Evolutionary conservation across 2,113 vertebrate species (phyloP).

Genomic region (Brachyhypopomus occidentalis): DNA sequence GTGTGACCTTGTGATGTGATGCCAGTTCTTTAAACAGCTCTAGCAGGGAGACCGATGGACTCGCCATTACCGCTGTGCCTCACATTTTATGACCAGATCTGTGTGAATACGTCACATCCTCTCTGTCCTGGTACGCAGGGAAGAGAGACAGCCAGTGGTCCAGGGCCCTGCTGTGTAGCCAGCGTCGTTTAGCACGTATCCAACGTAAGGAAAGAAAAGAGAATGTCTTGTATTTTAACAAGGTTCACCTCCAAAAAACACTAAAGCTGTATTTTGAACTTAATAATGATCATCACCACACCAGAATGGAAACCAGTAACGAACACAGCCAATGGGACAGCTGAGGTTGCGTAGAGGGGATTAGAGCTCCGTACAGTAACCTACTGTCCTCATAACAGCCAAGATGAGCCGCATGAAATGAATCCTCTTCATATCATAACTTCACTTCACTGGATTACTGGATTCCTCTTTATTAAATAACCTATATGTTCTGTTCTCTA

Average conservation of each 20-base stretch:
- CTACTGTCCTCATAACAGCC: constrained; percentile 1
- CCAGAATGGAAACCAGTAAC: background rate
- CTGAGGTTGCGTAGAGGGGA: constrained; percentile 20
- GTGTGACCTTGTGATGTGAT: constrained; percentile 27
- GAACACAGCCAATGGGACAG: constrained; percentile 7
- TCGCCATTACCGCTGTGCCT: constrained; percentile 5
- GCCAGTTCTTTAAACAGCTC: constrained; percentile 27
- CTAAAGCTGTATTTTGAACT: constrained; percentile 20
- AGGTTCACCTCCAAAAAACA: constrained; percentile 9
- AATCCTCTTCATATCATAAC: background rate
- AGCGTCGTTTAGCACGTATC: constrained; percentile 26
- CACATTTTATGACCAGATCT: constrained; percentile 50
- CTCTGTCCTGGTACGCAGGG: constrained; percentile 21
- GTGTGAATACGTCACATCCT: constrained; percentile 46
- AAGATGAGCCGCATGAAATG: constrained; percentile 12
- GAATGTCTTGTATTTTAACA: constrained; percentile 29
- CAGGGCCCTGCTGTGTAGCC: background rate
- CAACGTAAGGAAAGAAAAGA: background rate
- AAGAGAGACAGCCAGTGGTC: constrained; percentile 16
- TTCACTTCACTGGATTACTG: constrained; percentile 4
- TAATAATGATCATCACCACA: constrained; percentile 6
- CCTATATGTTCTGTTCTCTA: constrained; percentile 13
- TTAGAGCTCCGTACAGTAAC: background rate
- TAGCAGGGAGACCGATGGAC: constrained; percentile 43
- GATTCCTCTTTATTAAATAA: background rate